Percentiles rank a stretch among this genome's conserved stretches.
phyloP scores from a whole-genome alignment of 2,888 invertebrate species.

The Acleris emargana region DNA sequence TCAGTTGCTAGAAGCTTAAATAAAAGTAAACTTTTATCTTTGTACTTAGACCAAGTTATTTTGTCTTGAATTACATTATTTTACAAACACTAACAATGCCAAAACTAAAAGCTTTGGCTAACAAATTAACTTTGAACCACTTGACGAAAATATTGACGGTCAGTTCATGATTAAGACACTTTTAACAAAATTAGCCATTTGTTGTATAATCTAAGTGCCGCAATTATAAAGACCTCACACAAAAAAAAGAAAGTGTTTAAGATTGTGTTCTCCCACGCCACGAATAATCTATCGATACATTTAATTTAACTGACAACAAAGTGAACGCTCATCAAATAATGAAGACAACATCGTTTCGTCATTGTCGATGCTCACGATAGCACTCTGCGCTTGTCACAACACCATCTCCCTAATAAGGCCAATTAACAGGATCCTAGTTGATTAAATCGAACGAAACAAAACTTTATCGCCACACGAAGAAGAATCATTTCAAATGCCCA shows the following conservation, averaged over 20 bases:
- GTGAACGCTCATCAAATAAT: conserved; percentile 83
- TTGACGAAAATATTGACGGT: too few relatives aligned
- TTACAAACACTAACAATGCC: too few relatives aligned
- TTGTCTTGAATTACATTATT: too few relatives aligned
- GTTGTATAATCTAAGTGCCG: neutral
- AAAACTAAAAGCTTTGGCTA: too few relatives aligned
- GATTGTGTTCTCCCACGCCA: conserved; percentile 77
- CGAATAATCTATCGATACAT: conserved; percentile 83
- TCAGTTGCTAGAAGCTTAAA: too few relatives aligned
- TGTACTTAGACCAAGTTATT: too few relatives aligned
- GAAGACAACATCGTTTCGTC: conserved; percentile 84
- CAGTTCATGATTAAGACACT: too few relatives aligned
- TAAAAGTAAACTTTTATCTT: too few relatives aligned
- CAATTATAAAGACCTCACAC: conserved; percentile 69
- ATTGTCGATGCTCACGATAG: conserved; percentile 83
- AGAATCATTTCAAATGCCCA: conserved; percentile 51
- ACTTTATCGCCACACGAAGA: conserved; percentile 56
- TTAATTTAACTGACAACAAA: conserved; percentile 83
- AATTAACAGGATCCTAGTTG: conserved; percentile 75
- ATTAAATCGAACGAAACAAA: conserved; percentile 56
- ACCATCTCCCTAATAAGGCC: conserved; percentile 82
- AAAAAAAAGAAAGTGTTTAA: conserved; percentile 70
- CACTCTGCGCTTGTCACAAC: conserved; percentile 83
- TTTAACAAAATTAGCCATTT: neutral
- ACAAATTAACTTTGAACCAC: too few relatives aligned